Conservation (phyloP, 2,888 invertebrate species). For the Osmoderma eremita region DNA sequence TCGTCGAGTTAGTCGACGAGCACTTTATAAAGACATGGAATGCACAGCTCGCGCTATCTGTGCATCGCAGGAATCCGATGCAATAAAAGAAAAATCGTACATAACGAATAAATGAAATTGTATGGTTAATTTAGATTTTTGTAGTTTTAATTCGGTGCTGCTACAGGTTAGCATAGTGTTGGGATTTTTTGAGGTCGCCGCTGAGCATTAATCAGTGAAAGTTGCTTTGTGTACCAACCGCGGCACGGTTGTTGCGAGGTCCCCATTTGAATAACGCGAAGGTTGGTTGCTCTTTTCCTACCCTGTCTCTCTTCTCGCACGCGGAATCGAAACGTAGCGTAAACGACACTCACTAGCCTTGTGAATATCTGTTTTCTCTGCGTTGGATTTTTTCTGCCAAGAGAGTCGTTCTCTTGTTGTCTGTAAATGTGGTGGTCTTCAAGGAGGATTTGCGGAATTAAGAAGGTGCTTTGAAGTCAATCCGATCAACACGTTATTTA, state of each 20-base stretch:
- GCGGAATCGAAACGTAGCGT: constrained; percentile 8
- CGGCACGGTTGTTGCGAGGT: too few species aligned
- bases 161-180: constrained; percentile 6
- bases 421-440: too few species aligned
- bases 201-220: constrained; percentile 41
- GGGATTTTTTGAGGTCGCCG: constrained; percentile 37
- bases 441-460: too few species aligned
- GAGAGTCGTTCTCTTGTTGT: too few species aligned
- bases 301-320: constrained; percentile 3
- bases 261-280: constrained; percentile 41
- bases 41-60: neutral
- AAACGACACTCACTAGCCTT: too few species aligned
- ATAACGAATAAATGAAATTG: too few species aligned
- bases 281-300: constrained; percentile 40
- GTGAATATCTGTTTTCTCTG: too few species aligned
- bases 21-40: constrained; percentile 8
- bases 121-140: too few species aligned
- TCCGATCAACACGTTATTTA: too few species aligned
- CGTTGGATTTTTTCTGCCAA: too few species aligned
- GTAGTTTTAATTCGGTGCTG: neutral
- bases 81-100: too few species aligned
- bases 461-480: too few species aligned
- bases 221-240: constrained; percentile 27
- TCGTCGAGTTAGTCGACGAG: neutral
- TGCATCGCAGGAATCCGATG: neutral